Evolutionary conservation across 1,140 invertebrate species (phyloP), one percentile per base, ranked within the genome.

Genomic region (Wasmannia auropunctata): DNA sequence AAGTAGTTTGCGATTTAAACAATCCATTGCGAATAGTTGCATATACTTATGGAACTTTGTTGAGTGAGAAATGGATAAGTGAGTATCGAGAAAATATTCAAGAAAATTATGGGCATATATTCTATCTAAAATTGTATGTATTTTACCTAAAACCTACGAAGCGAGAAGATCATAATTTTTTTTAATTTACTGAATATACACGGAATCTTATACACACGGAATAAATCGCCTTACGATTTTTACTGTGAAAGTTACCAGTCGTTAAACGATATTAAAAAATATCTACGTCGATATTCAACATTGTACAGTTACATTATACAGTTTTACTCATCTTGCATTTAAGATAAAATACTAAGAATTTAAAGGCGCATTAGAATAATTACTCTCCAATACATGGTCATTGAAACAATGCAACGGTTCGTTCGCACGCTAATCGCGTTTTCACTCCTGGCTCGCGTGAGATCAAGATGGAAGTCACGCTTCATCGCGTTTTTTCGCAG

Each of bases 391-490:
- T 37, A 25, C 51, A 25, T n/a, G 34, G 10, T 22, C 37, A 22
- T 43, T 16, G 56, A 46, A 69, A 58, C 79, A 74, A 83, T 43
- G 67, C 14, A 19, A 16, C 7, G 37, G 37, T 31, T 74, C 56
- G 67, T 83, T 83, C 67, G 25, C 37, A 74, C 67, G 37, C 67
- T 25, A 83, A 83, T 74, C 51, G 31, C 28, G 37, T 83, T 83
- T 72, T 74, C 79, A 58, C 67, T 83, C 37, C 25, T 11, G 77
- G 10, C 46, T 69, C 19, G 79, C 65, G 67, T 72, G 79, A 83
- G 79, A 58, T 83, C 79, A 8, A n/a, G 37, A 81, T 81, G 79
- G 79, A 43, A 70, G 49, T 81, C 49, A 72, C 79, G 79, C 79
- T 81, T 37, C 65, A 81, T 81, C 51, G 51, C 37, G 25, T 70